Conservation (phyloP, 2,113 vertebrate genomes). For the Vimba vimba region DNA sequence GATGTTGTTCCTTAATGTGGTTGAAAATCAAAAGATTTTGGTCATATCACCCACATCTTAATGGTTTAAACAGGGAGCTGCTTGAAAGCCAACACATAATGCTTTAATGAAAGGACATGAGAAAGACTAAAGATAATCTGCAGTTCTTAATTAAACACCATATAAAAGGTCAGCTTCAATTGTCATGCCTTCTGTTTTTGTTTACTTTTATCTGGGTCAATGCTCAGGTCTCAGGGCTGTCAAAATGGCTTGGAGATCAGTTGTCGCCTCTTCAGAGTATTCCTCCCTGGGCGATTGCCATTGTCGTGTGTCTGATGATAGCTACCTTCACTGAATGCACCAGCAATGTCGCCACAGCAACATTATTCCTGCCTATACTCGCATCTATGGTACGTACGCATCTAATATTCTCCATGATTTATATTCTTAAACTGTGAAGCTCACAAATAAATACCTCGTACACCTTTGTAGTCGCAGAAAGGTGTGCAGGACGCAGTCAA, state of each 20-base stretch:
- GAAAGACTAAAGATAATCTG: neutral
- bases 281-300: slow-evolving; percentile 79
- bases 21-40: neutral
- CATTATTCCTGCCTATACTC: slow-evolving; percentile 93
- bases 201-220: neutral
- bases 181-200: neutral
- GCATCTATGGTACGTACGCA: slow-evolving; percentile 84
- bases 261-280: slow-evolving; percentile 86
- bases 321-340: slow-evolving; percentile 90
- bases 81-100: too few species aligned
- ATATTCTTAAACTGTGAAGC: too few species aligned
- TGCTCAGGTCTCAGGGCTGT: slow-evolving; percentile 74
- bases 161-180: neutral
- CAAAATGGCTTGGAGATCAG: slow-evolving; percentile 86
- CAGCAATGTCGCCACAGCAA: slow-evolving; percentile 93
- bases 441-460: neutral
- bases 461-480: neutral
- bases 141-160: neutral
- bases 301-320: slow-evolving; percentile 81
- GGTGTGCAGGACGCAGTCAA: neutral
- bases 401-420: neutral
- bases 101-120: too few species aligned
- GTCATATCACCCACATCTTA: too few species aligned
- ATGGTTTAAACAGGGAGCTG: too few species aligned
- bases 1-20: too few species aligned